Base-by-base conservation (phyloP, 2,888 invertebrate genomes). In the Asteroscopus sphinx region DNA sequence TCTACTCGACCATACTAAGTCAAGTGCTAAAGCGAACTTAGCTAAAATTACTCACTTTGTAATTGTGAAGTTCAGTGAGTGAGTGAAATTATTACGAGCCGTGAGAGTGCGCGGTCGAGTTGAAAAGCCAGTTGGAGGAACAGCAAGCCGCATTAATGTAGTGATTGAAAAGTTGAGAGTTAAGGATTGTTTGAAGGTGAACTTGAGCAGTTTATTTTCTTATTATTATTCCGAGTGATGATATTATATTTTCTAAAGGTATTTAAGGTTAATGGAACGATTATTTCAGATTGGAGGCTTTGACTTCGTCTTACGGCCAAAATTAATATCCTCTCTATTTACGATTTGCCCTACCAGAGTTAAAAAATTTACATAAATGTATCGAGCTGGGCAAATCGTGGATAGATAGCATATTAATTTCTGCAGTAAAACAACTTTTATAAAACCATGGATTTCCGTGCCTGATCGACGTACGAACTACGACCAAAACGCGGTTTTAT, bases 111-210 rank as follows among this genome's bases (percentile, higher is more conserved):
- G 56, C 66, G 49, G 71, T 69, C 57, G 53, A 62, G 56, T 59
- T 58, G 58, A 61, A 59, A 70, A 56, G 69, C 55, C 47, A 55
- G 59, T 54, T 7, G 17, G 49, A 46, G 36, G 37, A 39, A 46
- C 30, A 54, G 28, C 46, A 52, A 70, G 57, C 63, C 60, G 33
- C 59, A 47, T 71, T 71, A 56, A 52, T 48, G 60, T 54, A 58
- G 54, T 67, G 67, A 74, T 74, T 75, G 72, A 69, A 64, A 73
- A 71, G 69, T 75, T 72, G 17, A n/a, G 39, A 54, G 41, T 49
- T 45, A 7, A 2, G 26, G 36, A 52, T 52, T 52, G 47, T 51
- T 53, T 1, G 35, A 40, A 49, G 15, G 35, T 48, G 47, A 52
- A 17, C 35, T 49, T 16, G 25, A 16, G 41, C 46, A 52, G 39